Percentiles rank a stretch among this genome's conserved stretches.
Evolutionary conservation across 2,797 vertebrate genomes (phyloP).

Genomic region (Iguana delicatissima): DNA sequence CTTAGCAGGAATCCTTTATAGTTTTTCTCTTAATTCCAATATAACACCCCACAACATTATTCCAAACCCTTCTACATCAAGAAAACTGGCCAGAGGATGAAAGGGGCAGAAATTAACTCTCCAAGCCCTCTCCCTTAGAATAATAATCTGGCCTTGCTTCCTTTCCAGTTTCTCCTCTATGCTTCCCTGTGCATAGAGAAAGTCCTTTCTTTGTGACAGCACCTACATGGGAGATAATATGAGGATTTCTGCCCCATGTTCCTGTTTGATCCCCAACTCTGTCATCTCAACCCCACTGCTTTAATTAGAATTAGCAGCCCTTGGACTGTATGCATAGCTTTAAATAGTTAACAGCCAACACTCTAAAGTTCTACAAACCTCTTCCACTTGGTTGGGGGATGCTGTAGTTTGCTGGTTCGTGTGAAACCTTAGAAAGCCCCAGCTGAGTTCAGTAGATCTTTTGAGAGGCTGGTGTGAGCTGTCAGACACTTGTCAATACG

Average conservation of each 20-base stretch:
- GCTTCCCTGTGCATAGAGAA: too few species aligned
- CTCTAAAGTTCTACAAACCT: accelerated
- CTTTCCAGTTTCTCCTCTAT: too few species aligned
- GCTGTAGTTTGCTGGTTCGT: not conserved
- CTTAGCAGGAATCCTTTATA: too few species aligned
- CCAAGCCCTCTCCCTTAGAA: too few species aligned
- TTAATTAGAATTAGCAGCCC: not conserved
- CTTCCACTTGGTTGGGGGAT: not conserved
- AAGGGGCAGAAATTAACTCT: too few species aligned
- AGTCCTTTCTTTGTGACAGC: too few species aligned
- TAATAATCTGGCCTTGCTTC: too few species aligned
- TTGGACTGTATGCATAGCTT: not conserved
- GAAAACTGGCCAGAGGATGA: too few species aligned
- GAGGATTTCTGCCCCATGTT: accelerated
- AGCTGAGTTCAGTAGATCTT: not conserved
- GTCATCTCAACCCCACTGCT: not conserved
- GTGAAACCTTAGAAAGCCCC: not conserved
- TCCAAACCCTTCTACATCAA: not conserved
- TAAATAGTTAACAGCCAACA: not conserved
- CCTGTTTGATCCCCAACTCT: not conserved
- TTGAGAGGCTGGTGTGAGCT: not conserved
- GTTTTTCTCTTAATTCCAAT: not conserved
- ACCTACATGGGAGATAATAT: too few species aligned
- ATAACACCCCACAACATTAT: not conserved
- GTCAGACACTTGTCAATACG: not conserved